A percentile compares a stretch with the other conserved stretches of the same genome.
Evolutionary conservation across 2,888 invertebrate species (phyloP).

Genomic region (Ichneumoninae sp.): DNA sequence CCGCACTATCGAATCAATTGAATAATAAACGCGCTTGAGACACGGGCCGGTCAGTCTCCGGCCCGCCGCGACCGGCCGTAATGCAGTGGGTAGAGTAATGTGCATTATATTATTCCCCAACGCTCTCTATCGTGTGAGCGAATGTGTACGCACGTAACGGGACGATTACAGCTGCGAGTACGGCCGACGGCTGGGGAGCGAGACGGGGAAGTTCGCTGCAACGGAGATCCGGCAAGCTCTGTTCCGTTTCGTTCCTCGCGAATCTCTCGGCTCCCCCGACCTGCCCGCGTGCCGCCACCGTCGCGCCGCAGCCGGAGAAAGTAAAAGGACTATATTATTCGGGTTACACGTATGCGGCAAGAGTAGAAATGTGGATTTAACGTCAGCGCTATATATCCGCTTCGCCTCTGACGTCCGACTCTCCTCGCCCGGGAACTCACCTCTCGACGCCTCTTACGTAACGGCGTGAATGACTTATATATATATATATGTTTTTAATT

Average conservation of each 20-base stretch:
- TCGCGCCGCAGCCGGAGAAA: conserved; percentile 72
- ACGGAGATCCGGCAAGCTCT: conserved; percentile 49
- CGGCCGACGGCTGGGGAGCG: background rate
- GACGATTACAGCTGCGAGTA: background rate
- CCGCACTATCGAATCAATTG: conserved; percentile 48
- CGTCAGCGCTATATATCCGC: conserved; percentile 44
- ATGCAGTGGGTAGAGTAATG: conserved; percentile 31
- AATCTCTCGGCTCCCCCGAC: conserved; percentile 36
- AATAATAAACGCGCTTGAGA: conserved; percentile 39
- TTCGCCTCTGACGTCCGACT: background rate
- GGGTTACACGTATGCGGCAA: conserved; percentile 65
- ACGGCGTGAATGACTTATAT: conserved; percentile 1
- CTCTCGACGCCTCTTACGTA: conserved; percentile 22
- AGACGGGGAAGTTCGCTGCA: conserved; percentile 17
- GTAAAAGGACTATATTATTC: conserved; percentile 75
- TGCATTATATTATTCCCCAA: conserved; percentile 38
- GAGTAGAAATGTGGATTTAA: conserved; percentile 28
- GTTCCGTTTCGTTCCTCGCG: conserved; percentile 44
- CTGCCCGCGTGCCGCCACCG: background rate
- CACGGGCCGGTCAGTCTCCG: conserved; percentile 5
- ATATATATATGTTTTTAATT: background rate
- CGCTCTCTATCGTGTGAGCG: conserved; percentile 46
- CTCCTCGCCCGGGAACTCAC: conserved; percentile 10
- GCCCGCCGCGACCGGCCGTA: background rate
- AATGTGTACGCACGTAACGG: conserved; percentile 38